Percentiles rank a stretch among this genome's conserved stretches.
phyloP scores from a whole-genome alignment of 2,888 invertebrate genomes.

The Hedychridium roseum region DNA sequence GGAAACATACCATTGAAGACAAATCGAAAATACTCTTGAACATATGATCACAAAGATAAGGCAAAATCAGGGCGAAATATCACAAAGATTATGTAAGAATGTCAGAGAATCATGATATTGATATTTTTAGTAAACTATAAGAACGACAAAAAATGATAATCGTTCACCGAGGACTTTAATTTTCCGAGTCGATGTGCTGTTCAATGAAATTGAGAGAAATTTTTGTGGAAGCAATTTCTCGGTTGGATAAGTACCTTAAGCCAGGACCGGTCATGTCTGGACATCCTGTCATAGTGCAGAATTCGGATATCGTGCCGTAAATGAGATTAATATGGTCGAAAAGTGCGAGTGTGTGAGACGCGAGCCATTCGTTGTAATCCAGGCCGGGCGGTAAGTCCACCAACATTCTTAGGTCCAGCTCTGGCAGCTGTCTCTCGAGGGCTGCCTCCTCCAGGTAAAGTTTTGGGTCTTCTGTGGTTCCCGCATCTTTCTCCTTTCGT shows the following conservation, averaged over 20 bases:
- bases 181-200: too few species aligned
- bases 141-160: too few species aligned
- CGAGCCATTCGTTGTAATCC: constrained; percentile 99
- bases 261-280: constrained; percentile 97
- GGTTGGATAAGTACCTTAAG: constrained; percentile 77
- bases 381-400: constrained; percentile 94
- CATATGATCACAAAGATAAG: neutral
- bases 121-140: too few species aligned
- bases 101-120: too few species aligned
- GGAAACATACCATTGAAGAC: too few species aligned
- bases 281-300: constrained; percentile 95
- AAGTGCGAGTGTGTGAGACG: constrained; percentile 96
- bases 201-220: too few species aligned
- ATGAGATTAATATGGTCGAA: constrained; percentile 99
- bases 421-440: constrained; percentile 91
- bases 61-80: too few species aligned
- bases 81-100: too few species aligned
- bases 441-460: constrained; percentile 95
- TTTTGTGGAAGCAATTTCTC: too few species aligned
- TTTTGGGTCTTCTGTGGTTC: constrained; percentile 85
- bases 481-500: constrained; percentile 91
- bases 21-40: too few species aligned
- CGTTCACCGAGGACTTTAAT: too few species aligned
- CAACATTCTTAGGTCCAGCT: constrained; percentile 92
- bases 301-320: constrained; percentile 98